Evolutionary conservation across 1,140 invertebrate genomes (phyloP).

Genomic region (Plodia interpunctella): DNA sequence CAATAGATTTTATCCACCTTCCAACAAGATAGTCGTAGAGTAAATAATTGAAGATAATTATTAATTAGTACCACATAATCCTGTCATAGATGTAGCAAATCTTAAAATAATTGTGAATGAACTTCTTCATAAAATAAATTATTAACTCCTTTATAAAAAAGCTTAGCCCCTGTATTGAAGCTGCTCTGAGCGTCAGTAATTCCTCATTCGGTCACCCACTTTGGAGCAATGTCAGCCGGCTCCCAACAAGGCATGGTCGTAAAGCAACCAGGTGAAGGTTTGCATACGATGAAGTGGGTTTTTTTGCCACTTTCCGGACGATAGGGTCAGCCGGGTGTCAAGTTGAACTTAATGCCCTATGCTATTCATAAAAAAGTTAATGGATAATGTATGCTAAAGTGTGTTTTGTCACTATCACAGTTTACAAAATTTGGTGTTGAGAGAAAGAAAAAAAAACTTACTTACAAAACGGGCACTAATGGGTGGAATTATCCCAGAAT

Average conservation of each 20-base stretch:
- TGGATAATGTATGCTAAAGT: no score
- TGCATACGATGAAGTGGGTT: not conserved
- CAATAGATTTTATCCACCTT: no score
- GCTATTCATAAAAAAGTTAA: no score
- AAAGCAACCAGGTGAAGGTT: not conserved
- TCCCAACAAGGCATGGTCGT: not conserved
- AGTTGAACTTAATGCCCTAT: not conserved
- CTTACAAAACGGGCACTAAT: no score
- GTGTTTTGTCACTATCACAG: no score
- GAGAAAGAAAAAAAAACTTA: no score
- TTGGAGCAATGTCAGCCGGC: not conserved
- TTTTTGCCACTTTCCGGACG: not conserved
- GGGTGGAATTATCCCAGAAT: no score
- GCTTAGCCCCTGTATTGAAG: not conserved
- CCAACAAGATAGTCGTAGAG: no score
- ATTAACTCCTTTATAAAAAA: not conserved
- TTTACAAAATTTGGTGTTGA: no score
- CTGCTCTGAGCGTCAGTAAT: not conserved
- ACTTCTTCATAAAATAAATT: no score
- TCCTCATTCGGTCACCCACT: conserved; percentile 1
- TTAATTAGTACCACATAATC: not conserved
- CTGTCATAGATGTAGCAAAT: not conserved
- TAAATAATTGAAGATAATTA: no score
- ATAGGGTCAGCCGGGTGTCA: not conserved
- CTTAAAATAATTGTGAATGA: no score